These are phyloP conservation scores for Vulpes lagopus DNA, from an alignment of 2,113 vertebrate species.

Conservation along the genomic window DNA sequence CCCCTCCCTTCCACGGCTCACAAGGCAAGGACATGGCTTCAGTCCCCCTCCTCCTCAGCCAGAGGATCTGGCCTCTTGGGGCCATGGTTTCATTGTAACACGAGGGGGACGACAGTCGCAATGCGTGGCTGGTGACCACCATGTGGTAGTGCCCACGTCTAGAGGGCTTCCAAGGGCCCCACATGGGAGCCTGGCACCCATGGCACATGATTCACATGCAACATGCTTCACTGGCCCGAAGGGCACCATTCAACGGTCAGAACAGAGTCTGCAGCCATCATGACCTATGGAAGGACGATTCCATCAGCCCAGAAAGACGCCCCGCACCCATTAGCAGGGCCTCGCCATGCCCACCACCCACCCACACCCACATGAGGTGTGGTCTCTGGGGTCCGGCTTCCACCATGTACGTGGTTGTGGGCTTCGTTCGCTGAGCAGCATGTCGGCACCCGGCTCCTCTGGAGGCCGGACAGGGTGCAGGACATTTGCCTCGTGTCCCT, in stretches of 20 bases:
- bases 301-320: neutral
- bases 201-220: neutral
- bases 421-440: fast-evolving
- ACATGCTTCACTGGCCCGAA: too few relatives aligned
- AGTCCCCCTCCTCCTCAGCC: too few relatives aligned
- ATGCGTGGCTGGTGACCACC: fast-evolving
- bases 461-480: neutral
- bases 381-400: neutral
- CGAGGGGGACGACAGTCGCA: too few relatives aligned
- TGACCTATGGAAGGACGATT: neutral
- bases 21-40: neutral
- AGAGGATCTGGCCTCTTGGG: neutral
- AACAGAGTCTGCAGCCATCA: neutral
- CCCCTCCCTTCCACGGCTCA: neutral
- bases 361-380: fast-evolving
- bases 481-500: neutral
- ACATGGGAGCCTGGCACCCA: neutral
- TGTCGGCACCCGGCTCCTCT: neutral
- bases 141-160: fast-evolving
- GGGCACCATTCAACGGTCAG: neutral
- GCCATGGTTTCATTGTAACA: neutral
- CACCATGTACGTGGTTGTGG: too few relatives aligned
- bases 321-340: fast-evolving
- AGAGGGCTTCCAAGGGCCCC: neutral
- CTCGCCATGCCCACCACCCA: too few relatives aligned